Base-by-base conservation (phyloP, 2,888 invertebrate genomes). In the Aspidapion aeneum region DNA sequence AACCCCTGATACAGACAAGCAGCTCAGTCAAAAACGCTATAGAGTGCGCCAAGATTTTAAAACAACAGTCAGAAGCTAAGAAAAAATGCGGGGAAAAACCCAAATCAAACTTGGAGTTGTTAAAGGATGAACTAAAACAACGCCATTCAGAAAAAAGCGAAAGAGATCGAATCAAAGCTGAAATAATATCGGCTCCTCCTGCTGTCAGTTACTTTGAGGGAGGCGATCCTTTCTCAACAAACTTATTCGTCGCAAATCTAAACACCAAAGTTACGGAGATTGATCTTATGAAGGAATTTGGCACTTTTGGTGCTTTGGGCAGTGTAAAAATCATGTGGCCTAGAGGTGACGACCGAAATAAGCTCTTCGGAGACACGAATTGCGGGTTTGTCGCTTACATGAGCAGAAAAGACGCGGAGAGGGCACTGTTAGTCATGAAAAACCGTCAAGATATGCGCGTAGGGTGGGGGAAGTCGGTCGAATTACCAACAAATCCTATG, bases 321-420 rank as follows among this genome's bases (percentile, higher is more conserved):
- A 98, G 97, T 78, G 95, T 99, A 64, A 99, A 99, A 86, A 97
- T 99, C 68, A 97, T 99, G 96, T 98, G 98, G 96, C 98, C 98
- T 5, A 87, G 98, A 1, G 96, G 69, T 68, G 63, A 58, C 20
- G 35, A 56, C 7, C 5, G 21, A 56, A 56, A 21, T 56, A 16
- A 7, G 5, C 16, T 18, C 18, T 52, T 35, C 12, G 17, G 18
- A 17, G 19, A 52, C 9, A 86, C 95, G 61, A 96, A 98, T 82
- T 98, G 98, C 79, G 99, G 98, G 16, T 99, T 99, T 82, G 98
- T 99, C 2, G 99, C 98, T 0, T 99, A 92, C 79, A 99, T 99
- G 98, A 94, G 93, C 73, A 85, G 98, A n/a, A 93, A 90, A 78
- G 98, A 98, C 82, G 97, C 95, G 0, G 97, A 98, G 79, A 82